A percentile compares a stretch with the other conserved stretches of the same genome.
phyloP scores from a whole-genome alignment of 2,797 vertebrate species.

The Synaphobranchus kaupii region DNA sequence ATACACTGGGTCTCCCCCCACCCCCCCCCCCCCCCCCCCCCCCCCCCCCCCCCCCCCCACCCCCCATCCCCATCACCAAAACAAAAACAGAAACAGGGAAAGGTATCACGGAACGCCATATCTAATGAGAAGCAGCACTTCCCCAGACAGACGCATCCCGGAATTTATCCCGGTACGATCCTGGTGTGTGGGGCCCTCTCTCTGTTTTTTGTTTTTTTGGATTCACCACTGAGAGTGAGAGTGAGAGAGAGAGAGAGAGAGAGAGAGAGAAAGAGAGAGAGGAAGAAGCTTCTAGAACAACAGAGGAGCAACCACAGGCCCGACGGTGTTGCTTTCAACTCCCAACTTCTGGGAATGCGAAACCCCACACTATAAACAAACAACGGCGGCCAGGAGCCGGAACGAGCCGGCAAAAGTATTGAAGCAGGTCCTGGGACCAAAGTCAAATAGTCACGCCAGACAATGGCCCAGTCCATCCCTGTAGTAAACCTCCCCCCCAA shows the following conservation, averaged over 20 bases:
- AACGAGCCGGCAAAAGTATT: conserved; percentile 46
- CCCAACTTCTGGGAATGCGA: conserved; percentile 66
- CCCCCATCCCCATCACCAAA: neutral
- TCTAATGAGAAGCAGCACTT: conserved; percentile 48
- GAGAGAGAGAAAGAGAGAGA: neutral
- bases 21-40: neutral
- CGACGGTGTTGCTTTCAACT: conserved; percentile 44
- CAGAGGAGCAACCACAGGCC: conserved; percentile 13
- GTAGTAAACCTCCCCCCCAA: conserved; percentile 43
- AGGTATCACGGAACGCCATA: conserved; percentile 32
- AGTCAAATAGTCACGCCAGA: conserved; percentile 47
- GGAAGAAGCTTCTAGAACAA: conserved; percentile 57
- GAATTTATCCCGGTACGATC: conserved; percentile 35
- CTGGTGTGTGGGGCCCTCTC: neutral
- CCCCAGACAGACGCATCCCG: conserved; percentile 36
- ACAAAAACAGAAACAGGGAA: conserved; percentile 37
- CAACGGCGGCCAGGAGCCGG: conserved; percentile 53
- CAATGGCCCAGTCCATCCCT: conserved; percentile 47
- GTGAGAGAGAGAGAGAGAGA: no score
- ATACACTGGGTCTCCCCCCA: neutral
- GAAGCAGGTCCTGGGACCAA: conserved; percentile 46
- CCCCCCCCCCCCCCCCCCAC: neutral
- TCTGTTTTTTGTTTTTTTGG: neutral
- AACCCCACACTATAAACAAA: conserved; percentile 66
- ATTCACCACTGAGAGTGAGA: neutral